Base-by-base conservation (phyloP, 1,140 invertebrate species). In the Hyposmocoma kahamanoa region DNA sequence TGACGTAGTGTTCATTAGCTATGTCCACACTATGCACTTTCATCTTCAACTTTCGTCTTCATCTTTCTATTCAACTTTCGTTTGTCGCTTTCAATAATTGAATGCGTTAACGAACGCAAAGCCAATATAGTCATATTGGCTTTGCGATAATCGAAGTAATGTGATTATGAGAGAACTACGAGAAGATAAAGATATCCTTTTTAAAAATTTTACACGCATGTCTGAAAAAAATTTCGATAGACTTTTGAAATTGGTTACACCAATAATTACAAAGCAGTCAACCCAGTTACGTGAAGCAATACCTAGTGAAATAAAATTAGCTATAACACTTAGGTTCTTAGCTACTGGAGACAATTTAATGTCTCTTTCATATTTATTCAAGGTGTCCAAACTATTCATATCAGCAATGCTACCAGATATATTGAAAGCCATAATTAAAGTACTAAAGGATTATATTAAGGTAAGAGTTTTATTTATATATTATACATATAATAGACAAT, bases 371-470 rank as follows among this genome's bases (percentile, higher is more conserved):
- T 47, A 44, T 22, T 32, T 52, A 34, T 62, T 53, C 41, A 58
- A 47, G 44, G 44, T 62, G 28, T 48, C 51, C 47, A 50, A 24
- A 22, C 24, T 22, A 46, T 2, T 46, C 11, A 53, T 59, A 34
- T 62, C 52, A 2, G 41, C 32, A 28, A 53, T 50, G 22, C 32
- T 62, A n/a, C 42, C 28, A 32, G 55, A 56, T 45, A 53, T 54
- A 42, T 62, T 52, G 30, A 30, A 20, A 18, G 56, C 50, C 36
- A 44, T 56, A 3, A 56, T 44, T 52, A 30, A 34, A 36, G 50
- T 47, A 41, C 47, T 58, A 22, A 54, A 52, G 19, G 59, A 62
- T 32, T 34, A 48, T 24, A 49, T 54, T 20, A 62, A 59, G 48
- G 56, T 58, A 36, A 44, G 18, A 52, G 20, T n/a, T n/a, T n/a